A percentile compares a stretch with the other conserved stretches of the same genome.
These are phyloP conservation scores for Nansenia antarctica DNA, from an alignment of 2,113 vertebrate species.

Conservation along the genomic window DNA sequence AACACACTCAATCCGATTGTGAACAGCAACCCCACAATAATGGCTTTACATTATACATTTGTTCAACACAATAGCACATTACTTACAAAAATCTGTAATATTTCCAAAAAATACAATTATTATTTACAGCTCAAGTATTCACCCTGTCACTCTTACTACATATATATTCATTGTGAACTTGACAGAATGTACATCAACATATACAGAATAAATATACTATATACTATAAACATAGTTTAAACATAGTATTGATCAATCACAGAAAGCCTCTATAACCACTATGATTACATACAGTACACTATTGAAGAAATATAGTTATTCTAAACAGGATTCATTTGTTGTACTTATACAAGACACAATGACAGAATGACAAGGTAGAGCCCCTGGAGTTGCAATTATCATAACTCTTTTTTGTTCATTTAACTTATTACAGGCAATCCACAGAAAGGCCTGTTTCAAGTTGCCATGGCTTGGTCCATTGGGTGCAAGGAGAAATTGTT, in stretches of 20 bases:
- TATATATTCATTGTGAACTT: constrained; percentile 78
- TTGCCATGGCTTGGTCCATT: not conserved
- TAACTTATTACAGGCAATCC: not conserved
- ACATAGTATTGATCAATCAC: constrained; percentile 64
- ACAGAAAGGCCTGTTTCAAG: not conserved
- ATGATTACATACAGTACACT: constrained; percentile 57
- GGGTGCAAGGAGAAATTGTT: not conserved
- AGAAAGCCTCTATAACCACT: constrained; percentile 68
- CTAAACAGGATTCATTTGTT: constrained; percentile 38
- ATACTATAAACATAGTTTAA: not conserved
- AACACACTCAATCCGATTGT: constrained; percentile 29
- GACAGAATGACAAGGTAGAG: constrained; percentile 48
- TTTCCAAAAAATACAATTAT: constrained; percentile 82
- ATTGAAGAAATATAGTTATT: constrained; percentile 35
- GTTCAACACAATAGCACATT: constrained; percentile 56
- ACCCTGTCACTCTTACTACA: constrained; percentile 77
- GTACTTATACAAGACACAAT: constrained; percentile 26
- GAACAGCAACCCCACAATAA: constrained; percentile 45
- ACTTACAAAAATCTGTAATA: constrained; percentile 81
- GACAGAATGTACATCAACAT: constrained; percentile 92
- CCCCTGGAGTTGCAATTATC: constrained; percentile 57
- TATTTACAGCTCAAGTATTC: constrained; percentile 84
- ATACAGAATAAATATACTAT: constrained; percentile 89
- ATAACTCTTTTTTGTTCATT: constrained; percentile 15
- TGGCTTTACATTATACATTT: constrained; percentile 46